A percentile compares a stretch with the other conserved stretches of the same genome.
These are phyloP conservation scores for Cosmorhoe ocellata DNA, from an alignment of 2,888 invertebrate genomes.

Conservation along the genomic window DNA sequence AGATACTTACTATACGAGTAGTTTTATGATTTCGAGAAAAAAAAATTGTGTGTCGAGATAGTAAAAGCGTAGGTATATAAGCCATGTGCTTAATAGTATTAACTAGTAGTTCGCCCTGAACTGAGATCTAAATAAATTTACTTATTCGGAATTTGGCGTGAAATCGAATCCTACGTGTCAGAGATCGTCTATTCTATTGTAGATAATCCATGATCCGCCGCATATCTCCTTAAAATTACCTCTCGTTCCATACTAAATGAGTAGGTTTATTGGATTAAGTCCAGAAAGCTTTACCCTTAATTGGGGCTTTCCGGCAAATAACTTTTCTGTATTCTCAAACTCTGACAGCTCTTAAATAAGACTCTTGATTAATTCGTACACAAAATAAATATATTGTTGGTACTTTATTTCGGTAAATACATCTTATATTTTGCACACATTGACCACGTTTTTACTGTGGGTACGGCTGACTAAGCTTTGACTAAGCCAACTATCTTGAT, in stretches of 20 bases:
- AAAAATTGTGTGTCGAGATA: no score
- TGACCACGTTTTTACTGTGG: no score
- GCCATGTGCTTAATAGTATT: no score
- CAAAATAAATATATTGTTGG: constrained; percentile 43
- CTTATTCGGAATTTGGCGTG: constrained; percentile 3
- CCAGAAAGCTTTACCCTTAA: constrained; percentile 79
- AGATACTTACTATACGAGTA: no score
- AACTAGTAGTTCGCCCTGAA: no score
- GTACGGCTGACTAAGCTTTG: no score
- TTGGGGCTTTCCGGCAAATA: constrained; percentile 80
- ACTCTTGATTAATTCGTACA: constrained; percentile 71
- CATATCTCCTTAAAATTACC: constrained; percentile 69
- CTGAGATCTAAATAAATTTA: no score
- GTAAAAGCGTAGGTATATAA: no score
- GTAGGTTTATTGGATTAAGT: constrained; percentile 81
- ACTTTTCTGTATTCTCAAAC: constrained; percentile 79
- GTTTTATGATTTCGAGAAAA: no score
- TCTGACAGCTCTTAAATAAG: constrained; percentile 76
- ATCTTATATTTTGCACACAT: no score
- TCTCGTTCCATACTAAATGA: constrained; percentile 78
- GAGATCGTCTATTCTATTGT: constrained; percentile 6
- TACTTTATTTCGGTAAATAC: neutral
- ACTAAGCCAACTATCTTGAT: no score
- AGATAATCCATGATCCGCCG: constrained; percentile 20
- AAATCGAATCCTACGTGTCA: constrained; percentile 7